Base-by-base conservation (phyloP, 2,797 vertebrate genomes). In the Hypotaenidia okinawae region DNA sequence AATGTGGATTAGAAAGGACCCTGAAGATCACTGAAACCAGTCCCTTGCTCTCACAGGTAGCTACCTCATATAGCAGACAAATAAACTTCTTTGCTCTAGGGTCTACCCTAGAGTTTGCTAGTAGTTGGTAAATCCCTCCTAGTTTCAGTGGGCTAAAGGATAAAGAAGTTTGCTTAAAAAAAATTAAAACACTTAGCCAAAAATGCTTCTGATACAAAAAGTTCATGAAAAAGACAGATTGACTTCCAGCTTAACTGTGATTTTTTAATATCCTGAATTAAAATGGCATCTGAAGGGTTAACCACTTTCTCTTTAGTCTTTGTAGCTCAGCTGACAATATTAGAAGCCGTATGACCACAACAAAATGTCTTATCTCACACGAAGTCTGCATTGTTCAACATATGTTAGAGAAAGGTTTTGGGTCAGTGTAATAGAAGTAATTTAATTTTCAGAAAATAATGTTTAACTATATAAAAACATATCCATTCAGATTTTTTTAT, bases 11-110 rank as follows among this genome's bases (percentile, higher is more conserved):
- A 49, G 14, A 91, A 82, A 82, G 14, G 7, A 88, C 2, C 1
- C 7, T 11, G 32, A 21, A 74, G 4, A 61, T 27, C 13, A 45
- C 41, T 70, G 33, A 92, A 90, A 52, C 4, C 10, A 45, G 16
- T 49, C 15, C 23, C 16, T 87, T 81, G 19, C 3, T 70, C 9
- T 43, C 24, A 67, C 30, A 87, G 10, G 24, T 61, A 87, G 4
- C 1, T 8, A 49, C 9, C 28, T 64, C 64, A 22, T 14, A 25
- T 3, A 76, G 57, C 0, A 0, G 45, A 43, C 5, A 68, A 81
- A 73, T 37, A 33, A 68, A 64, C 2, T 5, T 55, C 28, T 84
- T 63, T 11, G 51, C 24, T 39, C 33, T 74, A 66, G 11, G 11
- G 4, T 66, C 13, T 67, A 35, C 78, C 59, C 18, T 47, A 39